Evolutionary conservation across 1,140 invertebrate genomes (phyloP), one percentile per base, ranked within the genome.

Genomic region (Drosophila santomea): DNA sequence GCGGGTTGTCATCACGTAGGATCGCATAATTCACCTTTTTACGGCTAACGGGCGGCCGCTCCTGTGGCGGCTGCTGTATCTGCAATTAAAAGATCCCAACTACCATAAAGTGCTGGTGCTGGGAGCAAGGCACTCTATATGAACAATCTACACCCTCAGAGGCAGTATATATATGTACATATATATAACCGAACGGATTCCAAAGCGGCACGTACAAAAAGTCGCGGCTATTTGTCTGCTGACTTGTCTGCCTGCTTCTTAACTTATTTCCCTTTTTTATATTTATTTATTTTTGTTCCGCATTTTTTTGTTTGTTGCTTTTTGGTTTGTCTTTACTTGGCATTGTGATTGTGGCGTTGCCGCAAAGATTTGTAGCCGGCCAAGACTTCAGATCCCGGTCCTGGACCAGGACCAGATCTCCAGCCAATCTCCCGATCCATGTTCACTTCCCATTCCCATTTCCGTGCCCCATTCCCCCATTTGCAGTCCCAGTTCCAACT

Each of bases 1-100:
- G 38, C 71, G 72, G 69, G 75, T 83, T 86, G 80, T 88, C 83
- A 67, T 77, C 83, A 88, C 83, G 83, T 88, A 76, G 83, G 64
- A 88, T 88, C 83, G 79, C 84, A 88, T 88, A 88, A 88, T 89
- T 88, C 86, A 83, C 68, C 80, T 83, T 88, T 76, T 88, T 88
- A 85, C 80, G 63, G 83, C 82, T 88, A 89, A 89, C 52, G 78
- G 81, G 45, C 23, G 45, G 83, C 84, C 84, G 83, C 83, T 88
- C 83, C 83, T 86, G 83, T 86, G 58, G 78, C 69, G 51, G 74
- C 74, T 82, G 76, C 73, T 62, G 78, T 63, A 55, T 79, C 44
- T 88, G 84, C 84, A 88, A 88, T 88, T 88, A 88, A 88, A 77
- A 83, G 72, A 89, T 66, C 72, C 50, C 72, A 84, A 80, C 76